Evolutionary conservation across 2,888 invertebrate genomes (phyloP).

Genomic region (Oligia strigilis): DNA sequence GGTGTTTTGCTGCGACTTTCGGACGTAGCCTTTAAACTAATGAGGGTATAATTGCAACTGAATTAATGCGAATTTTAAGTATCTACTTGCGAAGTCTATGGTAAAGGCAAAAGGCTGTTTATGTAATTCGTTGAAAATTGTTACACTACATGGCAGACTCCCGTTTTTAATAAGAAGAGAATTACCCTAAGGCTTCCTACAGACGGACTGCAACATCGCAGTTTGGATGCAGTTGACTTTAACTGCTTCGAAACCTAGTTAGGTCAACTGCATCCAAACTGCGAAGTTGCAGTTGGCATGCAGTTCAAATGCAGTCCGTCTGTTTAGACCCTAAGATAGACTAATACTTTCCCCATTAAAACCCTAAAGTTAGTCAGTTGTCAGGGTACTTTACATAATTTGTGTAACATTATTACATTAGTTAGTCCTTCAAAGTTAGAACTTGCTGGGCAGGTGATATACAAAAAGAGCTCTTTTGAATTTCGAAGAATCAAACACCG

Average conservation of each 20-base stretch:
- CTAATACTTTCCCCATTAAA: not conserved
- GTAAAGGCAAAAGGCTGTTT: not conserved
- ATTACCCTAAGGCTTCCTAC: not conserved
- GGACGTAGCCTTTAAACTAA: conserved; percentile 28
- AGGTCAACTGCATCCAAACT: too few species aligned
- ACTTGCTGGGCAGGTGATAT: not conserved
- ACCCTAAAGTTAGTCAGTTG: not conserved
- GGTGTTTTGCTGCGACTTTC: not conserved
- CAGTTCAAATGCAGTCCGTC: too few species aligned
- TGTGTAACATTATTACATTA: not conserved
- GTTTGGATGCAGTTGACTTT: too few species aligned
- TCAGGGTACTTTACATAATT: not conserved
- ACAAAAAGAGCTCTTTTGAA: not conserved
- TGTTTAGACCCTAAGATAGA: not conserved
- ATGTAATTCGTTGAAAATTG: not conserved
- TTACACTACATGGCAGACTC: not conserved
- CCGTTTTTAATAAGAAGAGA: not conserved
- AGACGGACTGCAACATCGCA: too few species aligned
- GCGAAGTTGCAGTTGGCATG: too few species aligned
- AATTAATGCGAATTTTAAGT: conserved; percentile 9
- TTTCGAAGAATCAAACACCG: not conserved
- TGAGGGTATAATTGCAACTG: conserved; percentile 23
- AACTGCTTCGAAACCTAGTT: too few species aligned
- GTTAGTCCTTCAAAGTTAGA: not conserved
- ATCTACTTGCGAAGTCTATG: not conserved